Evolutionary conservation across 2,113 vertebrate genomes (phyloP).

Genomic region (Triplophysa siluroides): DNA sequence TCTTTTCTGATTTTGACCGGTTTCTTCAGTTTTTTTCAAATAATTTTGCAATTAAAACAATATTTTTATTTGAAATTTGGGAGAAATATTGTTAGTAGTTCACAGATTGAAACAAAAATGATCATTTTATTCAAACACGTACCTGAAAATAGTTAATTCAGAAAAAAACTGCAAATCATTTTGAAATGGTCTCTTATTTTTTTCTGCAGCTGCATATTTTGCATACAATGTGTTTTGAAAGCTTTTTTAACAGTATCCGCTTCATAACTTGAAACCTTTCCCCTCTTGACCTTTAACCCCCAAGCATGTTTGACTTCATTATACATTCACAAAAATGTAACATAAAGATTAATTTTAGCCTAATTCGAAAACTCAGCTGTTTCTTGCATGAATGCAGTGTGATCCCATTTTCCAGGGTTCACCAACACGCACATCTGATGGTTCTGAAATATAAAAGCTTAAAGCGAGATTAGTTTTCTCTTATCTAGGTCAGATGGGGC

Average conservation of each 20-base stretch:
- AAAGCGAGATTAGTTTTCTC: constrained; percentile 41
- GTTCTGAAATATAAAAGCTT: constrained; percentile 43
- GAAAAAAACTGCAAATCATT: too few species aligned
- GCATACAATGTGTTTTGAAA: too few species aligned
- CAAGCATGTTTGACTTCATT: background rate
- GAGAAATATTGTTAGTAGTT: too few species aligned
- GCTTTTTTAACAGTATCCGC: background rate
- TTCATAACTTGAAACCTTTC: background rate
- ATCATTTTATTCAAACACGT: too few species aligned
- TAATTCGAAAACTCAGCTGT: background rate
- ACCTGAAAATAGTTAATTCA: too few species aligned
- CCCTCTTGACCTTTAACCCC: background rate
- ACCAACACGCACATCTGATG: constrained; percentile 11
- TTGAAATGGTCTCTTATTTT: too few species aligned
- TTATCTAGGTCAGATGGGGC: constrained; percentile 42
- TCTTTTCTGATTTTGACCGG: too few species aligned
- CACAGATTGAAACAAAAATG: too few species aligned
- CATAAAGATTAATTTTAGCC: background rate
- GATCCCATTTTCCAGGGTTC: constrained; percentile 8
- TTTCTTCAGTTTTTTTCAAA: too few species aligned
- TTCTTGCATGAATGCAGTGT: background rate
- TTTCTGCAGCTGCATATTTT: too few species aligned
- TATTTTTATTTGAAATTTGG: too few species aligned
- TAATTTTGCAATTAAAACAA: too few species aligned
- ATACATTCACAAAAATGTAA: constrained; percentile 3